Evolutionary conservation across 2,888 invertebrate genomes (phyloP), one percentile per base, ranked within the genome.

Genomic region (Drosophila maculinotata): DNA sequence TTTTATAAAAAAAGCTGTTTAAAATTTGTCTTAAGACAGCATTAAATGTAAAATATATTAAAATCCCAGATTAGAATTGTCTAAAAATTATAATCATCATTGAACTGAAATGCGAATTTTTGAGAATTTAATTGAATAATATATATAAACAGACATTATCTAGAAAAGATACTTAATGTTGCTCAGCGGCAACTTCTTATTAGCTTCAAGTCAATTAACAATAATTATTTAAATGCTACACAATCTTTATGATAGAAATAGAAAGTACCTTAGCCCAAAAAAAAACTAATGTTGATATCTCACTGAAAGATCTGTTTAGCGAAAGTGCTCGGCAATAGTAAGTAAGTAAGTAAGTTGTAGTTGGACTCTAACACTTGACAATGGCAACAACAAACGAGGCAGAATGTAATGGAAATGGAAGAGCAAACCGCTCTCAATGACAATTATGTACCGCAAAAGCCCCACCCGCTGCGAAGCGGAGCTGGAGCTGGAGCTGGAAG

Each of bases 231-330:
- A 42, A 48, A 52, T 52, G 39, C 51, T 48, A 31, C 56, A 71
- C 68, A 71, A 68, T 54, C 57, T 57, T 65, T 38, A 44, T 85
- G 82, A 79, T 85, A 85, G 79, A 79, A 79, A 79, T 79, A 79
- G 79, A 79, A 79, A 79, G 79, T 81, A 64, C 63, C 44, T 45
- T 58, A 45, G 30, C 33, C 41, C 48, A 31, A 65, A 69, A 59
- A 39, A 33, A 17, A 20, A 54, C 33, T 10, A 10, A 28, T 7
- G 26, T 25, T 30, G 51, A 49, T 35, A 68, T 69, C 68, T 53
- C 28, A 12, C 12, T 45, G 20, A 48, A 56, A 63, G 59, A 77
- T 74, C 75, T 74, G 47, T 53, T 49, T 53, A 82, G 82, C 82
- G 77, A 78, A 78, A 78, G 77, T 77, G 82, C 75, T 76, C n/a